Percentiles rank a stretch among this genome's conserved stretches.
Conservation (phyloP, 2,113 vertebrate species). For the Ranitomeya imitator region DNA sequence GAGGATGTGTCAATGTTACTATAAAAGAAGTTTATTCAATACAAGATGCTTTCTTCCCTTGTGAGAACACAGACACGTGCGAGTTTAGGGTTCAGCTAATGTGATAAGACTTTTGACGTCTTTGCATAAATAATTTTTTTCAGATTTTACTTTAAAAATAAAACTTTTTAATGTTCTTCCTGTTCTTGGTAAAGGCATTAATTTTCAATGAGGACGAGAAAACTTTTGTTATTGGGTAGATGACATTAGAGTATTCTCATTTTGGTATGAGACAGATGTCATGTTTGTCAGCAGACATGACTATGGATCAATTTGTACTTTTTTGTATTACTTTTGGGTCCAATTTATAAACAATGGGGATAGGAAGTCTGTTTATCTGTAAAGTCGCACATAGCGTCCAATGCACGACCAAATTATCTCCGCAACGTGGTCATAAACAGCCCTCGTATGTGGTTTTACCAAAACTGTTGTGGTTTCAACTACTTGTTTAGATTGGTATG, state of each 20-base stretch:
- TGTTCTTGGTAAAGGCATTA: neutral
- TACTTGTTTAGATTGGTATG: too few relatives aligned
- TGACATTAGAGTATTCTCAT: neutral
- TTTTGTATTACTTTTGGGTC: too few relatives aligned
- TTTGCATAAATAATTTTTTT: neutral
- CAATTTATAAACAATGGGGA: too few relatives aligned
- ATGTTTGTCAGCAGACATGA: neutral
- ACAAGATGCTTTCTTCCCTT: neutral
- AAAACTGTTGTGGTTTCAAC: too few relatives aligned
- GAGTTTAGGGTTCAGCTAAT: neutral
- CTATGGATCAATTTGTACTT: neutral
- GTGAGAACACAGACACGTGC: neutral
- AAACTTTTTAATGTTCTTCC: neutral
- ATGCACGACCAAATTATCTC: too few relatives aligned
- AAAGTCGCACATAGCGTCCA: too few relatives aligned
- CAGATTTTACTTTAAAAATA: neutral
- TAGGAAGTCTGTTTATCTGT: too few relatives aligned
- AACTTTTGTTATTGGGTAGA: neutral
- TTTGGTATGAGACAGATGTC: neutral
- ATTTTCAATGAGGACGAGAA: neutral
- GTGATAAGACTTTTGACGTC: neutral
- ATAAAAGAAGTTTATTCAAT: slow-evolving; percentile 15
- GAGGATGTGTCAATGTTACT: slow-evolving; percentile 12
- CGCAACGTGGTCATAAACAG: too few relatives aligned
- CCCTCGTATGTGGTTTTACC: too few relatives aligned